phyloP scores from a whole-genome alignment of 2,888 invertebrate species.

The Cosmopolites sordidus region DNA sequence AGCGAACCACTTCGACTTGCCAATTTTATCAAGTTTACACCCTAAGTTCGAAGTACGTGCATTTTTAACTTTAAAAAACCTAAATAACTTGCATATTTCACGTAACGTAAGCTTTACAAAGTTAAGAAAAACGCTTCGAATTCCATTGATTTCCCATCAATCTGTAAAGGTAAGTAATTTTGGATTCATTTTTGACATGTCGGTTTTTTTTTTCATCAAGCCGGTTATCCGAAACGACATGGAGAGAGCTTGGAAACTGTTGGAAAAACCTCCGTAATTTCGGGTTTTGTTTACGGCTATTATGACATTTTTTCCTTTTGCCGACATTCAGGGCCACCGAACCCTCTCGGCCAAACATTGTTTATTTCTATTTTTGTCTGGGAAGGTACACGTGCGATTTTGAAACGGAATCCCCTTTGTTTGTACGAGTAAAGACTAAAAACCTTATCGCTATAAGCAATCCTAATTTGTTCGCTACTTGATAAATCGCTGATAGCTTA shows the following conservation, averaged over 20 bases:
- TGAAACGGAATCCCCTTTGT: slow-evolving; percentile 34
- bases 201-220: slow-evolving; percentile 23
- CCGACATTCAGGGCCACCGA: slow-evolving; percentile 15
- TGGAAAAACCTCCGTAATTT: background rate
- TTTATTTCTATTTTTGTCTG: slow-evolving; percentile 13
- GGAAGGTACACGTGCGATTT: slow-evolving; percentile 16
- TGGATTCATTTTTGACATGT: slow-evolving; percentile 31
- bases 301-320: slow-evolving; percentile 22
- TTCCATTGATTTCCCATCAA: slow-evolving; percentile 17
- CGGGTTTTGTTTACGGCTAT: background rate
- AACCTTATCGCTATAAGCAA: background rate
- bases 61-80: slow-evolving; percentile 39
- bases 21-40: slow-evolving; percentile 45
- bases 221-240: slow-evolving; percentile 31
- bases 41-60: slow-evolving; percentile 40
- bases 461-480: background rate
- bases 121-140: slow-evolving; percentile 8
- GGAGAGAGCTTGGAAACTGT: slow-evolving; percentile 17
- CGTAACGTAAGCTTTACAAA: slow-evolving; percentile 10
- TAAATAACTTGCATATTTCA: slow-evolving; percentile 19
- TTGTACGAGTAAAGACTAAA: slow-evolving; percentile 5
- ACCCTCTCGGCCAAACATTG: slow-evolving; percentile 5
- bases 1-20: slow-evolving; percentile 29
- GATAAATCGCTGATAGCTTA: too few relatives aligned
- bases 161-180: slow-evolving; percentile 34